These are phyloP conservation scores for Apamea crenata DNA, from an alignment of 2,888 invertebrate species.

Conservation along the genomic window DNA sequence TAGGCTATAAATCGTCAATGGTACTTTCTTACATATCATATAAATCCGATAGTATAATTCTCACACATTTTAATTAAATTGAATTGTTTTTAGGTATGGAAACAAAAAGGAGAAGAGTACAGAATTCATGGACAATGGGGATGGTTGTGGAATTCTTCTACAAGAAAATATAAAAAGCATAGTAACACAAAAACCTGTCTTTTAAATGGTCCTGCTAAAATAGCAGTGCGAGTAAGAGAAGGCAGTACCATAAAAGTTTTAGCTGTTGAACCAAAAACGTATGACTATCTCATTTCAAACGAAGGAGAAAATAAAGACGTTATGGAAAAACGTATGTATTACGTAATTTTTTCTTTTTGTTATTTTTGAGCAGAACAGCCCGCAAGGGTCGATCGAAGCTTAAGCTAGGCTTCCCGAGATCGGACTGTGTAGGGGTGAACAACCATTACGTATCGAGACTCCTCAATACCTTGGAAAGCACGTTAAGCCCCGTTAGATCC, in stretches of 20 bases:
- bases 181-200: constrained; percentile 76
- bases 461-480: not conserved
- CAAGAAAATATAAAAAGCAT: constrained; percentile 91
- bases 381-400: not conserved
- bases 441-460: no score
- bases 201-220: constrained; percentile 92
- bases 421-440: not conserved
- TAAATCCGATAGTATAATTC: not conserved
- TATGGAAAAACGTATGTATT: constrained; percentile 83
- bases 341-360: not conserved
- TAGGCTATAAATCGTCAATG: not conserved
- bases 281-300: constrained; percentile 92
- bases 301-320: constrained; percentile 86
- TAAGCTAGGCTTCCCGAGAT: not conserved
- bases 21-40: not conserved
- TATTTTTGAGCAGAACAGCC: not conserved
- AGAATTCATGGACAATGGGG: constrained; percentile 99
- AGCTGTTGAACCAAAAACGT: constrained; percentile 94
- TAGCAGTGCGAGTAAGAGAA: constrained; percentile 94
- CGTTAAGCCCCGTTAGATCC: not conserved
- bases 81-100: constrained; percentile 92
- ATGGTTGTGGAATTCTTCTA: constrained; percentile 97
- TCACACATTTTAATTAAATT: not conserved
- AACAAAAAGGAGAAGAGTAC: constrained; percentile 99
- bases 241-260: constrained; percentile 93